phyloP scores from a whole-genome alignment of 2,888 invertebrate genomes.

The Aporophyla nigra region DNA sequence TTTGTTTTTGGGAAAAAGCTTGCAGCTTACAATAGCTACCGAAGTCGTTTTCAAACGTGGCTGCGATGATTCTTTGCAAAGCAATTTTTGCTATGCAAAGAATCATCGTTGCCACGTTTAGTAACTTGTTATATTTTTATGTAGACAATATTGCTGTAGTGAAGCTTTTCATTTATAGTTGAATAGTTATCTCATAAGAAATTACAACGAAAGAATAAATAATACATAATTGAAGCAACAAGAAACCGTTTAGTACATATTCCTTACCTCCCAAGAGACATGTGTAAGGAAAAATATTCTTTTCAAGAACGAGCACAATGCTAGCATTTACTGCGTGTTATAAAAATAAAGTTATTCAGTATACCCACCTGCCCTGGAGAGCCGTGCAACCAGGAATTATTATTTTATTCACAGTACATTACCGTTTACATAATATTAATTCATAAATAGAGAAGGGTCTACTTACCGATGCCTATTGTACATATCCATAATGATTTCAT shows the following conservation, averaged over 20 bases:
- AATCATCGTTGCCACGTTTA: background rate
- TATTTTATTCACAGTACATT: slow-evolving; percentile 49
- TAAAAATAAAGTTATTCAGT: slow-evolving; percentile 48
- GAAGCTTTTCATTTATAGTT: background rate
- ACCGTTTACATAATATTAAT: slow-evolving; percentile 43
- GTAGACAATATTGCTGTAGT: background rate
- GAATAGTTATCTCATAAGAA: background rate
- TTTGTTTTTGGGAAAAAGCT: background rate
- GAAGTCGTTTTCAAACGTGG: background rate
- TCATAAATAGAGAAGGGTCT: slow-evolving; percentile 28
- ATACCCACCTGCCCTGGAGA: background rate
- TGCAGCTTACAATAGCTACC: background rate
- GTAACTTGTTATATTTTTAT: background rate
- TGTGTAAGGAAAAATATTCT: slow-evolving; percentile 26
- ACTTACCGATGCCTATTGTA: slow-evolving; percentile 3
- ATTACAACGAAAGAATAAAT: slow-evolving; percentile 20
- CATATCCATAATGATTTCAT: slow-evolving; percentile 16
- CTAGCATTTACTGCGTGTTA: slow-evolving; percentile 21
- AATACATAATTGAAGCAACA: slow-evolving; percentile 14
- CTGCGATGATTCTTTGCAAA: too few relatives aligned
- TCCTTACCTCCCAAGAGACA: slow-evolving; percentile 22
- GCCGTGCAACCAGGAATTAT: slow-evolving; percentile 35
- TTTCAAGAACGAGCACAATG: slow-evolving; percentile 20
- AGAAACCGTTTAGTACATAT: slow-evolving; percentile 36
- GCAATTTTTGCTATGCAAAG: background rate